A percentile compares a stretch with the other conserved stretches of the same genome.
Evolutionary conservation across 2,113 vertebrate genomes (phyloP).

Genomic region (Donacobius atricapilla): DNA sequence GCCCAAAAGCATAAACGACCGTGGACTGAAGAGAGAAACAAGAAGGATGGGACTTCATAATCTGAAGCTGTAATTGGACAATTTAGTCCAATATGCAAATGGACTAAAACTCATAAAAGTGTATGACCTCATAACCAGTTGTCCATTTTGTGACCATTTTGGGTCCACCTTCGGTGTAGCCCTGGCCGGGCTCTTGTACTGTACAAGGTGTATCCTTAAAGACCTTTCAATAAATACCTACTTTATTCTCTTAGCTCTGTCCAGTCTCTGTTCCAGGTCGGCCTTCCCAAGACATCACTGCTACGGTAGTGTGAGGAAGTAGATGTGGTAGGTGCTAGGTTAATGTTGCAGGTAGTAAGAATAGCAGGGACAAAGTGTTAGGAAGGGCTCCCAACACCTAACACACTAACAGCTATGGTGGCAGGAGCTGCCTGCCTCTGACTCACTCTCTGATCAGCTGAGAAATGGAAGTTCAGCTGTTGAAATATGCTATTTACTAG

Average conservation of each 20-base stretch:
- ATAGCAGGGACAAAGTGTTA: not conserved
- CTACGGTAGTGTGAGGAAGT: not conserved
- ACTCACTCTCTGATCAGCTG: not conserved
- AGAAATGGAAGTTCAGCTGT: not conserved
- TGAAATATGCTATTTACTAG: not conserved
- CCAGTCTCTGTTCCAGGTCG: not conserved
- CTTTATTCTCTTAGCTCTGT: not conserved
- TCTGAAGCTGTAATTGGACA: not conserved
- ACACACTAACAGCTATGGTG: not conserved
- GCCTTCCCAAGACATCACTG: not conserved
- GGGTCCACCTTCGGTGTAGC: not conserved
- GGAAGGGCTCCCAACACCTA: not conserved
- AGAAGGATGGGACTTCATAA: not conserved
- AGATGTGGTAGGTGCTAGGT: not conserved
- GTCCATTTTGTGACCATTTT: not conserved
- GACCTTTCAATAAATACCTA: not conserved
- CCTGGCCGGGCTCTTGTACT: not conserved
- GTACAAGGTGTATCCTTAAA: not conserved
- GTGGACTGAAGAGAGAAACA: not conserved
- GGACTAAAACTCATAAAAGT: not conserved
- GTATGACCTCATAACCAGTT: rapidly evolving
- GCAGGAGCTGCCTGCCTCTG: not conserved
- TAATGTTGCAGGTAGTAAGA: not conserved
- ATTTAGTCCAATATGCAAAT: not conserved
- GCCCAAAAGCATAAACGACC: not conserved